phyloP scores from a whole-genome alignment of 2,113 vertebrate species.

The Stomatorhinus ivindoensis region DNA sequence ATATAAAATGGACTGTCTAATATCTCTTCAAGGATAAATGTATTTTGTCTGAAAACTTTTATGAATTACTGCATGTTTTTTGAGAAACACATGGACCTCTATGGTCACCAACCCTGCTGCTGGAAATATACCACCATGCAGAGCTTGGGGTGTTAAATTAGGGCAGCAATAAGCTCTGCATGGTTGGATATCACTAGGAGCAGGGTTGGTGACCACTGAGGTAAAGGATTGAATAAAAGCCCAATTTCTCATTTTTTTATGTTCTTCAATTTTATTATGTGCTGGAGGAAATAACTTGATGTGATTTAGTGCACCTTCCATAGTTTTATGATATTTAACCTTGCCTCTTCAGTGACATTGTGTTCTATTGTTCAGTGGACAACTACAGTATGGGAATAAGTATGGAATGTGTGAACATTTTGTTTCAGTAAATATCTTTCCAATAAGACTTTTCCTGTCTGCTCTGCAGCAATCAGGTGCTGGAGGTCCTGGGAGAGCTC shows the following conservation, averaged over 20 bases:
- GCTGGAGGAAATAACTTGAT: not conserved
- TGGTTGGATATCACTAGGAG: too few relatives aligned
- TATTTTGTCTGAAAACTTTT: not conserved
- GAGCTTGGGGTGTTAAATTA: too few relatives aligned
- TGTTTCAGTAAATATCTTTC: too few relatives aligned
- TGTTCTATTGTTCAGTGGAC: not conserved
- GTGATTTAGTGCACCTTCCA: not conserved
- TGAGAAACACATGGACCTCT: not conserved
- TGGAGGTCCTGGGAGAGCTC: too few relatives aligned
- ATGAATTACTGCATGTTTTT: not conserved
- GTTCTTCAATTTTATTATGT: not conserved
- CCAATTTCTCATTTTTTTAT: not conserved
- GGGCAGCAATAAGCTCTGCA: too few relatives aligned
- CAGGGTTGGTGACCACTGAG: too few relatives aligned
- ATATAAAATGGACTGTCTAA: too few relatives aligned
- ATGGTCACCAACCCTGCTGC: too few relatives aligned
- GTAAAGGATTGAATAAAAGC: not conserved
- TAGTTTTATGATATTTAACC: not conserved
- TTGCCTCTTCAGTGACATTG: not conserved
- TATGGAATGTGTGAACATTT: too few relatives aligned
- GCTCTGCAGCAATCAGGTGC: too few relatives aligned
- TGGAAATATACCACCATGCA: too few relatives aligned
- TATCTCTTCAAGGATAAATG: not conserved
- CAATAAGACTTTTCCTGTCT: too few relatives aligned
- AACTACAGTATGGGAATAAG: not conserved